Conservation (phyloP, 2,113 vertebrate genomes). For the Pseudorectes ferrugineus region DNA sequence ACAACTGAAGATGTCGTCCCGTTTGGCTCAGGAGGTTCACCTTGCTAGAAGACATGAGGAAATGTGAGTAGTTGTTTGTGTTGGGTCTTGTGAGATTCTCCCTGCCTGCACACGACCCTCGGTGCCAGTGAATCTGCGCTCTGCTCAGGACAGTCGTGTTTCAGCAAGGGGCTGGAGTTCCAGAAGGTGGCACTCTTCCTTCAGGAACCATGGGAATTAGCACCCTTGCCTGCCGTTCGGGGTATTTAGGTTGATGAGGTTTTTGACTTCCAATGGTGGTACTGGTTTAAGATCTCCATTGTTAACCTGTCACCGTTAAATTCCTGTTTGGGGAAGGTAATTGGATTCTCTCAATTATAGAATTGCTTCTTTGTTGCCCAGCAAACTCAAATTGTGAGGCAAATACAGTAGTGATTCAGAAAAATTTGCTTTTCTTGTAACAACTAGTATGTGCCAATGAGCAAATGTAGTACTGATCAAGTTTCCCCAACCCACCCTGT, state of each 20-base stretch:
- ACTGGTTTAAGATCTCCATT: background rate
- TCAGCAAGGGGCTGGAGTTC: background rate
- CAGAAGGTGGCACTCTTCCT: constrained; percentile 59
- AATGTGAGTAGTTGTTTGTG: constrained; percentile 75
- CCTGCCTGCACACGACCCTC: background rate
- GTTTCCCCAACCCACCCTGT: constrained; percentile 26
- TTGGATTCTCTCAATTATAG: background rate
- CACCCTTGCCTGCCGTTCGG: background rate
- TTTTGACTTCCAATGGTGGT: background rate
- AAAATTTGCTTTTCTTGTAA: constrained; percentile 15
- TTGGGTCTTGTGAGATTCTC: background rate
- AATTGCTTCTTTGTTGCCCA: background rate
- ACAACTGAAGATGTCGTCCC: constrained; percentile 61
- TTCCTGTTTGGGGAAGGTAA: background rate
- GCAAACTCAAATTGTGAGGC: background rate
- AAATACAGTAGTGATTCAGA: background rate
- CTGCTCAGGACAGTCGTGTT: background rate
- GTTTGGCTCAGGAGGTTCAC: constrained; percentile 70
- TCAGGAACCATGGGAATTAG: background rate
- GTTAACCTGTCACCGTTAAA: background rate
- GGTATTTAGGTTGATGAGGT: background rate
- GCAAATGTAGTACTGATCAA: background rate
- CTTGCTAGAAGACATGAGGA: constrained; percentile 79
- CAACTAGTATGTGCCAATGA: background rate
- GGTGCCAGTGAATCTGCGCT: background rate